These are phyloP conservation scores for Entosphenus tridentatus DNA, from an alignment of 2,113 vertebrate species.

Conservation along the genomic window DNA sequence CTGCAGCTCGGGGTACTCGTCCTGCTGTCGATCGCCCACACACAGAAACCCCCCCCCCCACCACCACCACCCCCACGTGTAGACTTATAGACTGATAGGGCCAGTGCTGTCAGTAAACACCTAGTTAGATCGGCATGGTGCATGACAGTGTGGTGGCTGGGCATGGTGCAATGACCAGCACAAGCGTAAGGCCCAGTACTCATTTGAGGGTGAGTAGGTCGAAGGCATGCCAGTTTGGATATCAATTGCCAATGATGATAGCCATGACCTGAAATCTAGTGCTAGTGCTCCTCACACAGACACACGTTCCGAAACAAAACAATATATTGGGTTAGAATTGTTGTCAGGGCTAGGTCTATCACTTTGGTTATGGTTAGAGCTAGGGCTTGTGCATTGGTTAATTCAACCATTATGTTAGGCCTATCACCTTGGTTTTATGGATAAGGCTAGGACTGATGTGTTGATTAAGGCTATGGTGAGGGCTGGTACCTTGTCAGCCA, in stretches of 20 bases:
- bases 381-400: constrained; percentile 13
- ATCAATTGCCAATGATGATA: too few species aligned
- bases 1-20: constrained; percentile 46
- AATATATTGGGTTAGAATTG: too few species aligned
- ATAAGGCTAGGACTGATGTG: background rate
- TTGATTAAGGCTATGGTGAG: background rate
- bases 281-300: too few species aligned
- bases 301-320: too few species aligned
- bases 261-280: too few species aligned
- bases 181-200: too few species aligned
- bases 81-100: background rate
- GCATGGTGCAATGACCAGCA: too few species aligned
- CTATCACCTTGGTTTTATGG: background rate
- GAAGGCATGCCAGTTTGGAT: too few species aligned
- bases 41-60: too few species aligned
- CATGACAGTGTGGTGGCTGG: too few species aligned
- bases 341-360: background rate
- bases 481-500: constrained; percentile 37
- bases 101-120: background rate
- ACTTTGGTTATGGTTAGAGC: constrained; percentile 13
- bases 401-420: constrained; percentile 11
- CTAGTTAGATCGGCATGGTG: constrained; percentile 9
- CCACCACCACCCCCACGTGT: background rate
- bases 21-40: constrained; percentile 14
- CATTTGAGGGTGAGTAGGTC: too few species aligned